Evolutionary conservation across 2,113 vertebrate species (phyloP).

Genomic region (Cromileptes altivelis): DNA sequence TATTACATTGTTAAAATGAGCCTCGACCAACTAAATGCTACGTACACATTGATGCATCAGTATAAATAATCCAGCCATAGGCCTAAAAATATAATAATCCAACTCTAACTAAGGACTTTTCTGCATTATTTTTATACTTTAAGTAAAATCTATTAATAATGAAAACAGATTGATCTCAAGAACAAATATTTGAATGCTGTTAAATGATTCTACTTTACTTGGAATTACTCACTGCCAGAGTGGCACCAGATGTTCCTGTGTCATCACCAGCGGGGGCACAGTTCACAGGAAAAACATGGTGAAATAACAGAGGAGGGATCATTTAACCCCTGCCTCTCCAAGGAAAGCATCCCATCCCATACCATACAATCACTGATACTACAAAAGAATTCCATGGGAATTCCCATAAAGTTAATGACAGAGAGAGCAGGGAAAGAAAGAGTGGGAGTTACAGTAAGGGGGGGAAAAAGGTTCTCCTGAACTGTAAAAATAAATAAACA

Average conservation of each 20-base stretch:
- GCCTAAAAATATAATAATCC: too few species aligned
- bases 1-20: too few species aligned
- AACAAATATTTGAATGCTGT: constrained; percentile 4
- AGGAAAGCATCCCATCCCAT: constrained; percentile 40
- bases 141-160: too few species aligned
- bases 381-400: constrained; percentile 73
- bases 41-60: too few species aligned
- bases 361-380: constrained; percentile 50
- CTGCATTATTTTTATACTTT: too few species aligned
- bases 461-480: constrained; percentile 67
- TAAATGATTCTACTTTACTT: constrained; percentile 9
- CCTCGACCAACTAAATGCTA: too few species aligned
- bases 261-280: constrained; percentile 8
- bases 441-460: constrained; percentile 17
- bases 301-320: constrained; percentile 29
- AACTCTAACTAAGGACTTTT: too few species aligned
- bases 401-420: constrained; percentile 77
- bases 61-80: too few species aligned
- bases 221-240: constrained; percentile 5
- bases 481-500: constrained; percentile 85
- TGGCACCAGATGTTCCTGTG: constrained; percentile 53
- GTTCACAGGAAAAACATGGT: constrained; percentile 37
- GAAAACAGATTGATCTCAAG: not conserved
- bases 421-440: constrained; percentile 12
- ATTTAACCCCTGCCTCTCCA: constrained; percentile 36